A percentile compares a stretch with the other conserved stretches of the same genome.
phyloP scores from a whole-genome alignment of 2,888 invertebrate species.

The Drosophila setosimentum region DNA sequence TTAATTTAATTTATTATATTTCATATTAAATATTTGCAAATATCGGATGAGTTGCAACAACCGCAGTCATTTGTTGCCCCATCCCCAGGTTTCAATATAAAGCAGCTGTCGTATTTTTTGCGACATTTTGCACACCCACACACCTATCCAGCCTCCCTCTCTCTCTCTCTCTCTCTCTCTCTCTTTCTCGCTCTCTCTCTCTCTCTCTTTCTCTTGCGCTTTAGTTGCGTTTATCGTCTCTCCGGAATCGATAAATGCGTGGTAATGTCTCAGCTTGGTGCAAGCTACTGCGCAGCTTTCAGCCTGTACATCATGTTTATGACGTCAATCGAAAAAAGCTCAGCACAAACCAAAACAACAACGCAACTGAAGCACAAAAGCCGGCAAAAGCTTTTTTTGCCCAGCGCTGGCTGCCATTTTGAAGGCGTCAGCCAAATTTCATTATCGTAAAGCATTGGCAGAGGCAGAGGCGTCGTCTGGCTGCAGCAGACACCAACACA shows the following conservation, averaged over 20 bases:
- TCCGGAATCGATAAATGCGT: slow-evolving; percentile 74
- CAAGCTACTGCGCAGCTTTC: slow-evolving; percentile 72
- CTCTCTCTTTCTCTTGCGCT: slow-evolving; percentile 1
- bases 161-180: slow-evolving; percentile 10
- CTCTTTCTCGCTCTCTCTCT: slow-evolving; percentile 1
- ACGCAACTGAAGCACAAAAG: slow-evolving; percentile 62
- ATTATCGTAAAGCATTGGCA: slow-evolving; percentile 63
- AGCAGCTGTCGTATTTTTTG: slow-evolving; percentile 58
- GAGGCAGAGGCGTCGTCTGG: slow-evolving; percentile 50
- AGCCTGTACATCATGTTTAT: slow-evolving; percentile 69
- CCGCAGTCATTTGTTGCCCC: slow-evolving; percentile 5
- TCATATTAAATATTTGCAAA: not conserved
- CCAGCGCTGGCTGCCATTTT: slow-evolving; percentile 36
- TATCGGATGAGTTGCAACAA: not conserved
- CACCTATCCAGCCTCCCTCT: not conserved
- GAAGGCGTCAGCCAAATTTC: slow-evolving; percentile 68
- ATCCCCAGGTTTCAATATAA: not conserved
- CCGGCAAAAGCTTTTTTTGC: slow-evolving; percentile 70
- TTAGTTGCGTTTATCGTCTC: slow-evolving; percentile 8
- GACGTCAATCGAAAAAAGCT: slow-evolving; percentile 84
- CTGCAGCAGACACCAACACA: slow-evolving; percentile 52
- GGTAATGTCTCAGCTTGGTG: slow-evolving; percentile 61
- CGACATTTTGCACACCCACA: slow-evolving; percentile 44
- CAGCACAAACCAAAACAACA: slow-evolving; percentile 55
- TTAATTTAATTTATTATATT: not conserved